Percentiles rank a stretch among this genome's conserved stretches.
Conservation (phyloP, 2,888 invertebrate genomes). For the Microctonus aethiopoides region DNA sequence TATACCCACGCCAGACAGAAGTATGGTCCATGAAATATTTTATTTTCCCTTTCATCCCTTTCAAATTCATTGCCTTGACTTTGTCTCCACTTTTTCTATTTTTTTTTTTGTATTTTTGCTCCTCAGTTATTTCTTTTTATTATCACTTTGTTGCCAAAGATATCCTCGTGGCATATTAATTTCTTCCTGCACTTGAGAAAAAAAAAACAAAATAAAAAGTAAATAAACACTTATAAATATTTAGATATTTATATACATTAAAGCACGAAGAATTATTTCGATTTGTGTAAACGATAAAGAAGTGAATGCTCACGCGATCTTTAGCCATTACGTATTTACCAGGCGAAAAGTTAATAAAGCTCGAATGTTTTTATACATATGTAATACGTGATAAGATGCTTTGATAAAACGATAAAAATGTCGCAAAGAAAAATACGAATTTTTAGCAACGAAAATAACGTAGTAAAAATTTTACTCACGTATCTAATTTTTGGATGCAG, state of each 20-base stretch:
- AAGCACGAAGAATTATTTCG: neutral
- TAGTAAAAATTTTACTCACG: conserved; percentile 56
- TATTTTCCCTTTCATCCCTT: conserved; percentile 41
- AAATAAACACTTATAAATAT: no score
- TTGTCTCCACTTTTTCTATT: neutral
- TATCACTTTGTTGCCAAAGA: conserved; percentile 9
- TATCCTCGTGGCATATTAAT: neutral
- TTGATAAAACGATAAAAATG: conserved; percentile 7
- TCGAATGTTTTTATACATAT: neutral
- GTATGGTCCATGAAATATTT: conserved; percentile 56
- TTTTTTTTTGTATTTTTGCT: neutral
- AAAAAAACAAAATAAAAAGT: neutral
- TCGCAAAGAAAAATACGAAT: conserved; percentile 48
- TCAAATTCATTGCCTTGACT: conserved; percentile 7
- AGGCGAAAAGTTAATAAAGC: conserved; percentile 58
- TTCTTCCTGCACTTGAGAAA: neutral
- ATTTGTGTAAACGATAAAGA: neutral
- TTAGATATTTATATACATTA: neutral
- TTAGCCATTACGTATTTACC: neutral
- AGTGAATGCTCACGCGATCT: neutral
- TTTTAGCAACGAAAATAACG: conserved; percentile 40
- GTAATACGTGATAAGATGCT: neutral
- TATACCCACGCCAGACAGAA: conserved; percentile 45
- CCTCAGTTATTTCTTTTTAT: neutral
- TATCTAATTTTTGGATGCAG: conserved; percentile 49